Conservation (phyloP, 37 sponge, comb jelly and placozoan genomes). For the Haliclona indistincta region DNA sequence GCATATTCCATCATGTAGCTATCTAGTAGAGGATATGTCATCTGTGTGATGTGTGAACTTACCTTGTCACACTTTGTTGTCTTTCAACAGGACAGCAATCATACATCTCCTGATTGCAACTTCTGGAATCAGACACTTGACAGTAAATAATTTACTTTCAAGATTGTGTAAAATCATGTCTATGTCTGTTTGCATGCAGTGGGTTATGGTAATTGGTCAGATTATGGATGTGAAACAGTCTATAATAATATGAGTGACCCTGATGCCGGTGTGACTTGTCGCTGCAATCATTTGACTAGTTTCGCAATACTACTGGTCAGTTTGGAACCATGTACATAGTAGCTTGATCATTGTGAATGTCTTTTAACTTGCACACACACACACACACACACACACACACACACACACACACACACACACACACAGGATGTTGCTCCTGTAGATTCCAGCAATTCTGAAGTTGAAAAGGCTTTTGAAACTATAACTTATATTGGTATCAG, state of each 20-base stretch:
- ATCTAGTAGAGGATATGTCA: no score
- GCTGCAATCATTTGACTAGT: slow-evolving; percentile 43
- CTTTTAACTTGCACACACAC: background rate
- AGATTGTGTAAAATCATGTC: background rate
- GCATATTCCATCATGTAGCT: no score
- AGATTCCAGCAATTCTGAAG: no score
- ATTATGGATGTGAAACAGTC: slow-evolving; percentile 7
- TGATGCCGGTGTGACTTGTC: slow-evolving; percentile 6
- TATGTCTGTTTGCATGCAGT: background rate
- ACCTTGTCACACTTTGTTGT: background rate
- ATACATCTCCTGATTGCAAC: slow-evolving; percentile 4
- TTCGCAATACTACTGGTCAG: slow-evolving; percentile 38
- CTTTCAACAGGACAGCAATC: slow-evolving; percentile 2
- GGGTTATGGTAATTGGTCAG: slow-evolving; percentile 52
- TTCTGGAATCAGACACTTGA: slow-evolving; percentile 53
- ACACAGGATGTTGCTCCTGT: background rate
- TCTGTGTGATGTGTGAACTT: background rate
- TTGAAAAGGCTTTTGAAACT: no score
- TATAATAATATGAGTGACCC: no score
- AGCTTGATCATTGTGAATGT: background rate
- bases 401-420: background rate
- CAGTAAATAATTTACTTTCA: background rate
- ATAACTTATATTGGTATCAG: background rate
- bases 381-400: background rate
- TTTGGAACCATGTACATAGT: background rate